Evolutionary conservation across 2,113 vertebrate genomes (phyloP), one percentile per base, ranked within the genome.

Genomic region (human (Homo sapiens)): DNA sequence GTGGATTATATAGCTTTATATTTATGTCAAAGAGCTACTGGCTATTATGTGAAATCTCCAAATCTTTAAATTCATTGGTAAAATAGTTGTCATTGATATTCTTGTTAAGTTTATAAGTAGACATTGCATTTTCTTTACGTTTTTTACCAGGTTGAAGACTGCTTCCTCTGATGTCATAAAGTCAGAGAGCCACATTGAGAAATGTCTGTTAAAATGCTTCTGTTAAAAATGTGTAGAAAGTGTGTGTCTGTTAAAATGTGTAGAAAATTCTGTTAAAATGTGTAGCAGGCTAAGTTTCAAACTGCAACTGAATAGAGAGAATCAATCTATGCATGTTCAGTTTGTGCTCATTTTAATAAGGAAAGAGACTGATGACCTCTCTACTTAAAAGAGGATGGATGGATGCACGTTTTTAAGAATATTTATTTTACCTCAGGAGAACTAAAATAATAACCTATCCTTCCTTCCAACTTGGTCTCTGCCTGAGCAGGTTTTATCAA

Each of bases 401-500:
- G 17, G 40, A 22, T 90, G 73, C 50, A 27, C 89, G 17, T 84
- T 75, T 96, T 66, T 94, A 27, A 82, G 11, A 27, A 81, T 18
- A 81, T 66, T 32, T 96, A 27, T 50, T 93, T 92, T 90, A 10
- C 79, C 94, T 81, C 25, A 61, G 11, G 79, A 97, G 55, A 96
- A 93, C 35, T 89, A 61, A 43, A 92, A 61, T 55, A 97, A 97
- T 82, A 98, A 98, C 97, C 0, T 82, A 40, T 75, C 89, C 96
- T 25, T n/a, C 40, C 86, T 30, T 35, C 84, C 22, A 97, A 81
- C 17, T 17, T 52, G 6, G 4, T 23, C 97, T 98, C 96, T 75
- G 78, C 94, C 85, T 94, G 25, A 97, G 55, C 45, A 92, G 1
- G 45, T 97, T 98, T 97, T 98, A 95, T 97, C 92, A 97, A 85